Evolutionary conservation across 2,113 vertebrate species (phyloP), one percentile per base, ranked within the genome.

Genomic region (Calidris pygmaea): DNA sequence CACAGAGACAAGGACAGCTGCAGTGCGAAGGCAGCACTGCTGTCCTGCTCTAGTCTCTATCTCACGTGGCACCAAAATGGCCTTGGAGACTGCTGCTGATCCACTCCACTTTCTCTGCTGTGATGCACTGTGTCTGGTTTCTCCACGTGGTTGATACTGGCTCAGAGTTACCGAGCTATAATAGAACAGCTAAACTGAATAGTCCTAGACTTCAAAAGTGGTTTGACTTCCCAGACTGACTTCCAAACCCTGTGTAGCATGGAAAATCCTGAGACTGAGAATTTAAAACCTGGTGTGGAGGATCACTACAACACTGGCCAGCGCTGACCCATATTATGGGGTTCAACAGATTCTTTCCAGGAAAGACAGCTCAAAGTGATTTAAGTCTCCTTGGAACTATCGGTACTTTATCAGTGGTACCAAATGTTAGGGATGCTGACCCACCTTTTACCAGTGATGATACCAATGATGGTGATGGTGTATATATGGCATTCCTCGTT

Each of bases 191-290:
- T 62, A 32, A 50, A 62, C 1, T 58, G 4, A 75, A 35, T 22
- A 75, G 17, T 26, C 27, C 32, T 37, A 65, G 66, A 34, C 41
- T 70, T 63, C 45, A 82, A 60, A 89, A 34, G 5, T 1, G 35
- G 10, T 16, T n/a, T 60, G 26, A 11, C 9, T 68, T 56, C 24
- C 21, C 10, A 89, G 26, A 26, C 3, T 50, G 35, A 55, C 34
- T 43, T n/a, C n/a, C 11, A 43, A 43, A 39, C 26, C 8, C 8
- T 12, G 13, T 6, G 4, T 8, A 29, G 5, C 5, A 23, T 0
- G 2, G 26, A 75, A 13, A 56, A 62, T 21, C 3, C 12, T 22
- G 17, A 53, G 41, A 53, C 10, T 18, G 22, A 29, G 39, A 62
- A 63, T 3, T 50, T 8, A 77, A 77, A 15, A 24, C 3, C 9